Evolutionary conservation across 2,113 vertebrate species (phyloP).

Genomic region (Tinamus guttatus): DNA sequence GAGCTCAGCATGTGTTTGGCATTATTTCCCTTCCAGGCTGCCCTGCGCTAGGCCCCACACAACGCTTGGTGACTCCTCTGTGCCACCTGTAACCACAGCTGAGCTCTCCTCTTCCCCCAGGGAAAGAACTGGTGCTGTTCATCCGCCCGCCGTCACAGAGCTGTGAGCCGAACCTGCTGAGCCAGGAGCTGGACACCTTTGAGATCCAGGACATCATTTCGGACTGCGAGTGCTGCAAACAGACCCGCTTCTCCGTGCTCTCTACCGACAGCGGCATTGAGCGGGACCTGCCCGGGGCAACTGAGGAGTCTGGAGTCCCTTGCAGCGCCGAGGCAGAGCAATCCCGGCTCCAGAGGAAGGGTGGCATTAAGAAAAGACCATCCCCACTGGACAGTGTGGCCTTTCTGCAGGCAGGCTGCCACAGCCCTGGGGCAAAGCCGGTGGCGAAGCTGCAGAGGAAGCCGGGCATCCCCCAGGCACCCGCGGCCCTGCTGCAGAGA

Average conservation of each 20-base stretch:
- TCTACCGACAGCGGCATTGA: constrained; percentile 95
- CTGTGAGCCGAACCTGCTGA: constrained; percentile 70
- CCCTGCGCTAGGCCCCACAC: neutral
- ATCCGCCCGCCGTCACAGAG: constrained; percentile 75
- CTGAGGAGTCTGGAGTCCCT: constrained; percentile 22
- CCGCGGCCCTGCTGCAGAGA: constrained; percentile 75
- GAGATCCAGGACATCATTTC: constrained; percentile 80
- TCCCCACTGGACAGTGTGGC: constrained; percentile 75
- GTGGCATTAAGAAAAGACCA: constrained; percentile 85
- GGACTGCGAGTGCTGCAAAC: constrained; percentile 62
- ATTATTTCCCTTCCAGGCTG: neutral
- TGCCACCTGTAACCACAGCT: neutral
- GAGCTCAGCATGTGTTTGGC: neutral
- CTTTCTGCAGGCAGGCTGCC: constrained; percentile 81
- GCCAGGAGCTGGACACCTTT: constrained; percentile 77
- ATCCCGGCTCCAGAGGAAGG: constrained; percentile 80
- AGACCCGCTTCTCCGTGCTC: constrained; percentile 85
- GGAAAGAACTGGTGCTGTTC: constrained; percentile 88
- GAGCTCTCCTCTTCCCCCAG: constrained; percentile 57
- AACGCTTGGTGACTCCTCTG: neutral
- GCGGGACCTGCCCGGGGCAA: constrained; percentile 78
- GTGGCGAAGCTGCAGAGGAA: constrained; percentile 72
- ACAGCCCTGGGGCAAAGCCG: neutral
- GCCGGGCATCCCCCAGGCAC: neutral
- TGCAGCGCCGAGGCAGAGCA: constrained; percentile 45